phyloP scores from a whole-genome alignment of 2,113 vertebrate species.

The Genyomyrus donnyi region DNA sequence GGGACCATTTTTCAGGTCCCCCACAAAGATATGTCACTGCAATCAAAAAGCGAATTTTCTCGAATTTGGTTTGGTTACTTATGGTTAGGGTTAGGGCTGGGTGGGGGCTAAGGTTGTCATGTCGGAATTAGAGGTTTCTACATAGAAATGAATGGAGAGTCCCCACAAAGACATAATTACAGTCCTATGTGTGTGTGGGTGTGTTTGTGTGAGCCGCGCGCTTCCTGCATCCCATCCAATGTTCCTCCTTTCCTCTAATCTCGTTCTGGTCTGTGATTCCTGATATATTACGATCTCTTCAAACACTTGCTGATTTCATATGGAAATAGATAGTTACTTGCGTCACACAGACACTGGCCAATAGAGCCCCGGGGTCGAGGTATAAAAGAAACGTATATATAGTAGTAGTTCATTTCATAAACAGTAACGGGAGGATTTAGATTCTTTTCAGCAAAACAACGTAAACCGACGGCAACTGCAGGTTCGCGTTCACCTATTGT shows the following conservation, averaged over 20 bases:
- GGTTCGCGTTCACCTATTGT: neutral
- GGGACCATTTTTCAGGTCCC: too few species aligned
- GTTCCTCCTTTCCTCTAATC: neutral
- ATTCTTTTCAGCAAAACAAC: neutral
- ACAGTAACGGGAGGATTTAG: constrained; percentile 20
- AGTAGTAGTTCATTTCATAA: constrained; percentile 32
- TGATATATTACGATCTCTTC: neutral
- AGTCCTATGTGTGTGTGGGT: neutral
- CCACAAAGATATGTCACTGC: too few species aligned
- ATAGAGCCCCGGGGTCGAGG: constrained; percentile 43
- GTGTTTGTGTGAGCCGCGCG: neutral
- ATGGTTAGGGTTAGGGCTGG: too few species aligned
- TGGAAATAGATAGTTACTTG: constrained; percentile 29
- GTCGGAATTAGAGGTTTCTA: too few species aligned
- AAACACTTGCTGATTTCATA: constrained; percentile 7
- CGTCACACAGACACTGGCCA: constrained; percentile 41
- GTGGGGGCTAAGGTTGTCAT: too few species aligned
- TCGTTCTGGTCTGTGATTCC: neutral
- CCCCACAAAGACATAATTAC: too few species aligned
- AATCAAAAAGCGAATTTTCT: too few species aligned
- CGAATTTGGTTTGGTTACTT: too few species aligned
- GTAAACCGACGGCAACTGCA: constrained; percentile 18
- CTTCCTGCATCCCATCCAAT: neutral
- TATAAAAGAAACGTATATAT: constrained; percentile 54
- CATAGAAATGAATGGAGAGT: too few species aligned